Percentiles rank a stretch among this genome's conserved stretches.
These are phyloP conservation scores for Ichneumon xanthorius DNA, from an alignment of 2,888 invertebrate species.

Conservation along the genomic window DNA sequence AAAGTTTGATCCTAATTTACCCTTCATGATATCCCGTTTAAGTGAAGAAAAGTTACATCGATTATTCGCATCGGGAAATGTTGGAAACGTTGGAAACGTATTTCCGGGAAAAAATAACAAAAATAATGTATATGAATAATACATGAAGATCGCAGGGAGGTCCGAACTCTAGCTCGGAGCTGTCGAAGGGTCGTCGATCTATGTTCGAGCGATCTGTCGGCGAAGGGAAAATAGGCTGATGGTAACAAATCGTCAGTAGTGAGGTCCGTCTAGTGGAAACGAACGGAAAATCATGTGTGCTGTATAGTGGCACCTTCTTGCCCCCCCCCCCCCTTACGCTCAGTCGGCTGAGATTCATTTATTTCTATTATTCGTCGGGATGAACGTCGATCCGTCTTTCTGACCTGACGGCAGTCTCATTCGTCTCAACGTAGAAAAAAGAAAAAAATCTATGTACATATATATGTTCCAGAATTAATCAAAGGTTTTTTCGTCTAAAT, in stretches of 20 bases:
- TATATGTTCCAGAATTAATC: background rate
- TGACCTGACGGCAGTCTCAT: conserved; percentile 34
- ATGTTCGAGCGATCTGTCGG: conserved; percentile 39
- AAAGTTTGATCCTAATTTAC: too few species aligned
- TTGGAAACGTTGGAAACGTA: too few species aligned
- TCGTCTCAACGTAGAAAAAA: conserved; percentile 5
- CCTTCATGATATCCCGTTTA: too few species aligned
- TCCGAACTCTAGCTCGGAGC: conserved; percentile 2
- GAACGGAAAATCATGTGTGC: conserved; percentile 23
- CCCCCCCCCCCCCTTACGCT: background rate
- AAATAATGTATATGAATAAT: conserved; percentile 51
- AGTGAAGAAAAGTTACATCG: too few species aligned
- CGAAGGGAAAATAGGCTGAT: background rate
- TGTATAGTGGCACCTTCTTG: background rate
- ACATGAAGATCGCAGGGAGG: conserved; percentile 29
- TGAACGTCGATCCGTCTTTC: conserved; percentile 46
- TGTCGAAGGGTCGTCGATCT: conserved; percentile 54
- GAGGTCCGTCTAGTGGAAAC: conserved; percentile 10
- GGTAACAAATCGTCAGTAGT: conserved; percentile 10
- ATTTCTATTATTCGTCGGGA: conserved; percentile 46
- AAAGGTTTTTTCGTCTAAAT: background rate
- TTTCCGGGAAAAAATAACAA: background rate
- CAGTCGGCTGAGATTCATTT: conserved; percentile 44
- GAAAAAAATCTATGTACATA: background rate
- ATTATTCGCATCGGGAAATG: too few species aligned